These are phyloP conservation scores for Coptodon rendalli DNA, from an alignment of 2,113 vertebrate species.

Conservation along the genomic window DNA sequence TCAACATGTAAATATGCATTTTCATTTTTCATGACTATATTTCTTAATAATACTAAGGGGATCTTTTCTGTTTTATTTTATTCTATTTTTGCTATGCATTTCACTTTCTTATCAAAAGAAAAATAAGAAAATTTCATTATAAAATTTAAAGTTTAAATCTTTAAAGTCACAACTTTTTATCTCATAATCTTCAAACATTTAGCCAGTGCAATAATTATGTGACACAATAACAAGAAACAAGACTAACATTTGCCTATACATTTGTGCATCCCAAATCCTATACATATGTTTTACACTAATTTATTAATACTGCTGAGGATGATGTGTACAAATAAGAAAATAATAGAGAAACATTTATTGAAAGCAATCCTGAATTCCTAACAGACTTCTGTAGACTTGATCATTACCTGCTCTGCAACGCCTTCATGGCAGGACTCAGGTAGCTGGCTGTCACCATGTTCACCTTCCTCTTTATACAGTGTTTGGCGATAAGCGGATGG, in stretches of 20 bases:
- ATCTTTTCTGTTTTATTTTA: background rate
- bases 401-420: conserved; percentile 83
- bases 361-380: background rate
- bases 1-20: background rate
- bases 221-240: background rate
- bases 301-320: background rate
- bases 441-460: conserved; percentile 96
- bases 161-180: background rate
- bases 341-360: background rate
- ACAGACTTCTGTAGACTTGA: background rate
- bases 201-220: background rate
- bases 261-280: background rate
- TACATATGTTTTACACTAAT: background rate
- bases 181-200: background rate
- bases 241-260: background rate
- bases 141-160: background rate
- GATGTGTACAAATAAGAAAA: background rate
- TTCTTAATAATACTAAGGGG: background rate
- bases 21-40: background rate
- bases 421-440: conserved; percentile 85
- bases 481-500: conserved; percentile 86
- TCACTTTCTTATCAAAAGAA: background rate
- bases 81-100: background rate
- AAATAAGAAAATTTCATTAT: background rate
- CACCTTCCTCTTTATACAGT: conserved; percentile 86